Conservation (phyloP, 1,140 invertebrate genomes). For the Neotoxoptera formosana region DNA sequence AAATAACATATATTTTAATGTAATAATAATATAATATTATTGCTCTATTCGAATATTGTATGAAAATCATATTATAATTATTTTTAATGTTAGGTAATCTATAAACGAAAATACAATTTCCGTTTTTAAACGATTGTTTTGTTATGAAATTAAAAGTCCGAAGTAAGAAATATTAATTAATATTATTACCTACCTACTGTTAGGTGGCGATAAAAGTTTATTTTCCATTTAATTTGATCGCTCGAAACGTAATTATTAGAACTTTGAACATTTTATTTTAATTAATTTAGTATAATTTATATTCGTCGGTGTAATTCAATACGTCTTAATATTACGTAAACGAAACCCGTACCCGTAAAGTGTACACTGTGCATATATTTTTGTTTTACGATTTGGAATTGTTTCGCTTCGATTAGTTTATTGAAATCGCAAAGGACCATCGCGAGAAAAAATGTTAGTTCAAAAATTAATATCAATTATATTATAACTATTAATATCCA, state of each 20-base stretch:
- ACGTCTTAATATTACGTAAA: not conserved
- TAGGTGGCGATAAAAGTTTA: not conserved
- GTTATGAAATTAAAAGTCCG: not conserved
- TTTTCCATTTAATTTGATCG: constrained; percentile 2
- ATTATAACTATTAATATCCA: not conserved
- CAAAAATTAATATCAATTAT: not conserved
- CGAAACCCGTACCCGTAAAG: not conserved
- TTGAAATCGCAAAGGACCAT: not conserved
- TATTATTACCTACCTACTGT: not conserved
- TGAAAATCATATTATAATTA: not conserved
- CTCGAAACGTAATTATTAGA: not conserved
- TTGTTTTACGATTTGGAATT: not conserved
- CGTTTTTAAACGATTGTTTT: not conserved
- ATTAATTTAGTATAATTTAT: constrained; percentile 3
- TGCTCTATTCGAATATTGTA: not conserved
- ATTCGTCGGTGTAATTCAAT: not conserved
- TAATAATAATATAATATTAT: not conserved
- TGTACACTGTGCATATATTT: too few relatives aligned
- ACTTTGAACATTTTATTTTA: constrained; percentile 31
- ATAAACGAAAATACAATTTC: not conserved
- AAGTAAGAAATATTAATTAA: constrained; percentile 5
- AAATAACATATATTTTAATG: not conserved
- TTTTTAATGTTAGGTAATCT: not conserved
- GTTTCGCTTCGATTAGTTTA: not conserved
- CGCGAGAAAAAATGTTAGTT: not conserved